phyloP scores from a whole-genome alignment of 2,797 vertebrate species.

The Astyanax mexicanus region DNA sequence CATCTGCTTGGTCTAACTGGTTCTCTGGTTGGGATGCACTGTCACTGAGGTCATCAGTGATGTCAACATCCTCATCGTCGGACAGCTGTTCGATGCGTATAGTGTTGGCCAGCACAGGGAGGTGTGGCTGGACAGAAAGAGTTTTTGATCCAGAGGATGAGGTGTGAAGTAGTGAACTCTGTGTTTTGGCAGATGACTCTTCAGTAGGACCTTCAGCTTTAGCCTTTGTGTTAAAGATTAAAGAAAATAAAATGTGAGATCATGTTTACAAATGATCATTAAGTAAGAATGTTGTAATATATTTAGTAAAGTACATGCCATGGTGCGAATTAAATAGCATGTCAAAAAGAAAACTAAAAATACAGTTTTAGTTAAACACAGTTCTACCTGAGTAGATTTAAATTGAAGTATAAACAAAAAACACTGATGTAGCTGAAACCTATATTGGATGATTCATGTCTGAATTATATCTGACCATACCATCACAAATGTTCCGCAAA shows the following conservation, averaged over 20 bases:
- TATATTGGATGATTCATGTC: no score
- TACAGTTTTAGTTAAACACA: no score
- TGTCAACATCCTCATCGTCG: slow-evolving; percentile 95
- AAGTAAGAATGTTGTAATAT: no score
- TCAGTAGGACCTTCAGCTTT: slow-evolving; percentile 63
- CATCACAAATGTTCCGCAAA: no score
- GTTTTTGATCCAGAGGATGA: slow-evolving; percentile 47
- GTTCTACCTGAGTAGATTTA: no score
- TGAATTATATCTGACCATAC: no score
- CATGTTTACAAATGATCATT: background rate
- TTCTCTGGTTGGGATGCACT: slow-evolving; percentile 53
- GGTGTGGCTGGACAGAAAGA: slow-evolving; percentile 18
- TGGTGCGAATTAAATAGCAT: background rate
- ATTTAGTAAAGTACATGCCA: no score
- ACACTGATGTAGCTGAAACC: no score
- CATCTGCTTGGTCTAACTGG: slow-evolving; percentile 64
- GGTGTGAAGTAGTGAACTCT: background rate
- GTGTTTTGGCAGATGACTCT: slow-evolving; percentile 55
- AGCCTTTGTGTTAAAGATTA: slow-evolving; percentile 55
- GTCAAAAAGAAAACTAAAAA: no score
- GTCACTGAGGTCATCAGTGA: slow-evolving; percentile 89
- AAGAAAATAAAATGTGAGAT: background rate
- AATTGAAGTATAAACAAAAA: no score
- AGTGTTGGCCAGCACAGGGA: slow-evolving; percentile 80
- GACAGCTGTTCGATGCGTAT: slow-evolving; percentile 93